Percentiles rank a stretch among this genome's conserved stretches.
Conservation (phyloP, 2,113 vertebrate species). For the Fulmarus glacialis region DNA sequence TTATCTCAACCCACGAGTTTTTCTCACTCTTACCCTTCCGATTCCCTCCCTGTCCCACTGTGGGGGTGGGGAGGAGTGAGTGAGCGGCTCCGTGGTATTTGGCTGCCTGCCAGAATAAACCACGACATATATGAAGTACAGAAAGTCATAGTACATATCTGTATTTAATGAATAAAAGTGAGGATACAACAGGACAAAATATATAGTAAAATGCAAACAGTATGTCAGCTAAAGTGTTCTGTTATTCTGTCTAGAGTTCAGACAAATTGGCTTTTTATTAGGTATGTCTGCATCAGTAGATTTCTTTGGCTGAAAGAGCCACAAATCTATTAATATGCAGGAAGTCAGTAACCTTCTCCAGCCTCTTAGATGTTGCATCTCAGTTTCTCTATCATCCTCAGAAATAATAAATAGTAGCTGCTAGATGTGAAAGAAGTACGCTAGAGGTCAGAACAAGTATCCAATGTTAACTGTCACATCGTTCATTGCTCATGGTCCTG, state of each 20-base stretch:
- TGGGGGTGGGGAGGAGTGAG: no score
- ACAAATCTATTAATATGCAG: not conserved
- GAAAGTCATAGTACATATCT: not conserved
- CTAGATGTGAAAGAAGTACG: not conserved
- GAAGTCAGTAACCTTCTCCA: not conserved
- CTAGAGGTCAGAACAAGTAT: not conserved
- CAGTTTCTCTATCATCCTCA: not conserved
- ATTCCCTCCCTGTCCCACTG: no score
- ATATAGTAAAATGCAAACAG: not conserved
- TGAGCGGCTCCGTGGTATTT: no score
- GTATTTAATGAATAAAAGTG: not conserved
- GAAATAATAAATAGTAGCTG: not conserved
- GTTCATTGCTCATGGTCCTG: not conserved
- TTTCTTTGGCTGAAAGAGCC: not conserved
- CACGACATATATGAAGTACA: not conserved
- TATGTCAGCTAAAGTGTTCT: not conserved
- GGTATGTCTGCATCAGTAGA: not conserved
- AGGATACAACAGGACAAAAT: not conserved
- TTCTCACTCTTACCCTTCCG: no score
- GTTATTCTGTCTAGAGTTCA: not conserved
- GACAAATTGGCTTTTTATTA: not conserved
- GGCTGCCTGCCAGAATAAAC: no score
- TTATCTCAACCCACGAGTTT: no score
- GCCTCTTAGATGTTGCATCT: not conserved
- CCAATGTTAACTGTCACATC: not conserved